Evolutionary conservation across 2,113 vertebrate species (phyloP).

Genomic region (Mirounga angustirostris): DNA sequence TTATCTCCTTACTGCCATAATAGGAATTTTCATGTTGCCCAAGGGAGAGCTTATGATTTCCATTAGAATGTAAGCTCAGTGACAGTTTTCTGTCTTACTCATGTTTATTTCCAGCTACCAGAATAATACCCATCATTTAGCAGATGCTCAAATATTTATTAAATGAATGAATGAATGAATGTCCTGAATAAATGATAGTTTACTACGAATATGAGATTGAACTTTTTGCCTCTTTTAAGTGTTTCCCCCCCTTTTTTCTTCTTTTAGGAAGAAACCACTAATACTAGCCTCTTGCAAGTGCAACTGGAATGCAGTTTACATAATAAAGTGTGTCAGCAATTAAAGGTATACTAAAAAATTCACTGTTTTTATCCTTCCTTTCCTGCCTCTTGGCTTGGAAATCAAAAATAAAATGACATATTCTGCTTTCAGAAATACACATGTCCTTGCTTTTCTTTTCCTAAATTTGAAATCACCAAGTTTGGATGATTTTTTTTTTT

Average conservation of each 20-base stretch:
- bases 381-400: constrained; percentile 22
- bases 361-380: constrained; percentile 15
- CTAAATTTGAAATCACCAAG: not conserved
- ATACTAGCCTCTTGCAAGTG: constrained; percentile 94
- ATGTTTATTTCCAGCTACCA: not conserved
- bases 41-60: not conserved
- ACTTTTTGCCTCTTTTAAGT: constrained; percentile 35
- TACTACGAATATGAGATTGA: not conserved
- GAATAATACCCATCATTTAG: not conserved
- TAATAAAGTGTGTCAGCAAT: constrained; percentile 89
- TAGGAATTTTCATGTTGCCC: constrained; percentile 15
- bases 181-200: not conserved
- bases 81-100: not conserved
- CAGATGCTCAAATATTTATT: not conserved
- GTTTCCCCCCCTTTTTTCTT: constrained; percentile 48
- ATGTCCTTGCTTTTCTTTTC: not conserved
- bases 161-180: not conserved
- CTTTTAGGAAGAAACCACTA: constrained; percentile 93
- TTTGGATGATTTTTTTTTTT: not conserved
- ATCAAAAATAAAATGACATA: not conserved
- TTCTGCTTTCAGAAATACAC: not conserved
- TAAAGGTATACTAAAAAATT: constrained; percentile 89
- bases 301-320: constrained; percentile 95
- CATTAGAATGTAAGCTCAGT: not conserved
- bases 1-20: not conserved